Conservation (phyloP, 2,888 invertebrate species). For the Tinea trinotella region DNA sequence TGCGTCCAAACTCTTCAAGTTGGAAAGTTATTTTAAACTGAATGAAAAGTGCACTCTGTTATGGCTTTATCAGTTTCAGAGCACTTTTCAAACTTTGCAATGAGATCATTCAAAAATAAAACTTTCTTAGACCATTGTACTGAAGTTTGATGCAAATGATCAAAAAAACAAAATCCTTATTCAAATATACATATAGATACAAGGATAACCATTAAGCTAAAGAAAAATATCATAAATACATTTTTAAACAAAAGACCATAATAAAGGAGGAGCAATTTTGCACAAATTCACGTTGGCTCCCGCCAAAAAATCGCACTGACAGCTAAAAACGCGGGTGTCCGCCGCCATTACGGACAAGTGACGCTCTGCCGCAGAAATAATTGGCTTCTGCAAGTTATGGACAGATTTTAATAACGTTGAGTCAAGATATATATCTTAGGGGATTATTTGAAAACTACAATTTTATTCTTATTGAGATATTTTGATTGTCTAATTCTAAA, state of each 20-base stretch:
- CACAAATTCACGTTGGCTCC: constrained; percentile 3
- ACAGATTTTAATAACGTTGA: constrained; percentile 17
- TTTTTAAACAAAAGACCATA: background rate
- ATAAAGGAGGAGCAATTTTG: background rate
- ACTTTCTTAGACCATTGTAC: too few species aligned
- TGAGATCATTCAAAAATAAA: background rate
- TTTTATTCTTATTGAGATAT: too few species aligned
- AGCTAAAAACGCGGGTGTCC: constrained; percentile 67
- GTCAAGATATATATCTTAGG: background rate
- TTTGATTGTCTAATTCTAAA: too few species aligned
- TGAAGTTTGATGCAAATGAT: too few species aligned
- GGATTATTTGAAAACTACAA: constrained; percentile 11
- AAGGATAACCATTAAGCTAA: too few species aligned
- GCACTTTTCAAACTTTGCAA: background rate
- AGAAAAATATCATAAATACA: background rate
- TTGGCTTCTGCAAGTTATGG: constrained; percentile 31
- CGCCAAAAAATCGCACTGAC: constrained; percentile 64
- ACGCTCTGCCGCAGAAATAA: constrained; percentile 64
- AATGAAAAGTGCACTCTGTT: background rate
- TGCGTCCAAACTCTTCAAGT: background rate
- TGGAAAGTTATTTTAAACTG: background rate
- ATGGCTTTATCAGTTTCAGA: background rate
- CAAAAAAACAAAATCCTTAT: too few species aligned
- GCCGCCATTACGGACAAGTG: constrained; percentile 76
- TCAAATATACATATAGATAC: too few species aligned